phyloP scores from a whole-genome alignment of 2,888 invertebrate species.

The Temnothorax ravouxi region DNA sequence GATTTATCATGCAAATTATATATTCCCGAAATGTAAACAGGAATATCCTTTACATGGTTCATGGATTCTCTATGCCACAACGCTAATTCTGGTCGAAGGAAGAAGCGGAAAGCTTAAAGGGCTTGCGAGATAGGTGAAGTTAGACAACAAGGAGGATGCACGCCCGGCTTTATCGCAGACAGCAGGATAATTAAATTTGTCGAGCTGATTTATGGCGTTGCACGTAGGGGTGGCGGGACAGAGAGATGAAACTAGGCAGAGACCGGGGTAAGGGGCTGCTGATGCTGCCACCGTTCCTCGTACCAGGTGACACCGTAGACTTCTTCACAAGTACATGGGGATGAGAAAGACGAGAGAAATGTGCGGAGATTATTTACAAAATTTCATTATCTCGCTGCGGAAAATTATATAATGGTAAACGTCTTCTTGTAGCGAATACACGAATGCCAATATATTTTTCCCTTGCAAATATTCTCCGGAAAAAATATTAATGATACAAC shows the following conservation, averaged over 20 bases:
- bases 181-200: constrained; percentile 89
- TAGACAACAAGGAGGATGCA: constrained; percentile 80
- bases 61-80: constrained; percentile 69
- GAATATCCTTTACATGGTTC: constrained; percentile 57
- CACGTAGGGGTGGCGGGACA: constrained; percentile 78
- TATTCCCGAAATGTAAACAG: constrained; percentile 44
- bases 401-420: constrained; percentile 61
- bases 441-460: not conserved
- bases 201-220: constrained; percentile 87
- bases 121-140: constrained; percentile 79
- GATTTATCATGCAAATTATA: constrained; percentile 62
- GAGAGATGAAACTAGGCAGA: constrained; percentile 42
- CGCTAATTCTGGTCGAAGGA: constrained; percentile 66
- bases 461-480: not conserved
- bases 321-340: constrained; percentile 51
- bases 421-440: not conserved
- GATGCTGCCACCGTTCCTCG: constrained; percentile 65
- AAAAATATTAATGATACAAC: not conserved
- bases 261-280: constrained; percentile 53
- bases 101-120: constrained; percentile 77
- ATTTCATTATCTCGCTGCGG: constrained; percentile 56
- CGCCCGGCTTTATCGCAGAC: constrained; percentile 87
- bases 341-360: constrained; percentile 65
- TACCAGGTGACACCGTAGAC: constrained; percentile 63
- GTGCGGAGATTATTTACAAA: constrained; percentile 67